These are phyloP conservation scores for Pelobates cultripes DNA, from an alignment of 2,797 vertebrate genomes.

Conservation along the genomic window DNA sequence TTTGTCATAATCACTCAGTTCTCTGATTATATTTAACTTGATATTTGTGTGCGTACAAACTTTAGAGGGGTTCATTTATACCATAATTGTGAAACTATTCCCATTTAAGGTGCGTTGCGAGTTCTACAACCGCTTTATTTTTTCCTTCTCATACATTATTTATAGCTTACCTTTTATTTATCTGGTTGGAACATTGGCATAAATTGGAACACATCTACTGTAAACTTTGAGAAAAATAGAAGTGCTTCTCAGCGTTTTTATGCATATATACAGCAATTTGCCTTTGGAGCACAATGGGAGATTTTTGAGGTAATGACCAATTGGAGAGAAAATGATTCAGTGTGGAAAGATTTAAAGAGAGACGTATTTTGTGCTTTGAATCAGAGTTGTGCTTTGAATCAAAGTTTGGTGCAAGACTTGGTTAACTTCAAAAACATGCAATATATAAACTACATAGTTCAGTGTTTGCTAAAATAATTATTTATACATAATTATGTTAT, in stretches of 20 bases:
- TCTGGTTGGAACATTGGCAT: slow-evolving; percentile 20
- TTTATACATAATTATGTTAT: no score
- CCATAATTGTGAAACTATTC: slow-evolving; percentile 27
- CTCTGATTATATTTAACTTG: slow-evolving; percentile 26
- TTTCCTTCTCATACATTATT: slow-evolving; percentile 36
- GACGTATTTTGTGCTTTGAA: not conserved
- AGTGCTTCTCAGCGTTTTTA: slow-evolving; percentile 40
- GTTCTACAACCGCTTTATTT: slow-evolving; percentile 16
- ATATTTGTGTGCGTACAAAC: slow-evolving; percentile 7
- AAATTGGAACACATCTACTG: slow-evolving; percentile 36
- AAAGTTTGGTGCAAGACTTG: not conserved
- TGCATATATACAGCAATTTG: slow-evolving; percentile 8
- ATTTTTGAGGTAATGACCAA: slow-evolving; percentile 3
- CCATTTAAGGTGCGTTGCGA: slow-evolving; percentile 17
- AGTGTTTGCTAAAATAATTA: no score
- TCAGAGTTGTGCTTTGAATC: not conserved
- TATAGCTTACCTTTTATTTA: slow-evolving; percentile 51
- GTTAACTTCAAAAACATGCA: no score
- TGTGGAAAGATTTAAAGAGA: not conserved
- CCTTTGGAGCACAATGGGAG: slow-evolving; percentile 14
- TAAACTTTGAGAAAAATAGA: slow-evolving; percentile 40
- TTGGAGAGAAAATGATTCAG: not conserved
- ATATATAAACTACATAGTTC: no score
- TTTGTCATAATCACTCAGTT: slow-evolving; percentile 42
- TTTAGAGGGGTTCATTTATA: slow-evolving; percentile 31